Base-by-base conservation (phyloP, 2,888 invertebrate species). In the Piscicola geometra region DNA sequence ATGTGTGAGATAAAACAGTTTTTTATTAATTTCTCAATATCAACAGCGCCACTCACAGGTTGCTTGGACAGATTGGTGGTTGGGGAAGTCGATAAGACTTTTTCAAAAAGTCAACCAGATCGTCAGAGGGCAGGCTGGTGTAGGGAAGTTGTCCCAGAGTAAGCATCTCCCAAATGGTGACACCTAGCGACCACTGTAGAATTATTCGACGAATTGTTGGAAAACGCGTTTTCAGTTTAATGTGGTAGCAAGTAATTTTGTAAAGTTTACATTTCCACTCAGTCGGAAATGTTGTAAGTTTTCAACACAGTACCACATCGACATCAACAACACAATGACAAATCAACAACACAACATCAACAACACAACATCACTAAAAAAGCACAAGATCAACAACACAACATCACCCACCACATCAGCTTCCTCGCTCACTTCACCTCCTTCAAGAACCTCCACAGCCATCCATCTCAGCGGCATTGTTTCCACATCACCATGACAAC, bases 81-180 rank as follows among this genome's bases (percentile, higher is more conserved):
- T 64, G 70, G 25, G 75, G 41, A 25, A 75, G 36, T 25, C 75
- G 35, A 41, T 71, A 75, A n/a, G 69, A 68, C 33, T 75, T 56
- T 52, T 66, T 70, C 28, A 75, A 47, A 41, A 69, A 75, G 25
- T 41, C 28, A 25, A 71, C 25, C 9, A 75, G 35, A n/a, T 75
- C 69, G 33, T 56, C 33, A 18, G 68, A 66, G 21, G 68, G 69
- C 60, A 75, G 69, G 12, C 66, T 47, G 1, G 50, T 50, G 56
- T 75, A 75, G 12, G 75, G 75, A 25, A 50, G 41, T 56, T 75
- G 75, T 15, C 70, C 75, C 36, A 75, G 30, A 32, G 75, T 75
- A 32, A 75, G 32, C 33, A 75, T 33, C 50, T 75, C 75, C 75
- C 75, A 75, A 36, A 71, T 56, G 21, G 75, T 71, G 12, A 75